phyloP scores from a whole-genome alignment of 2,888 invertebrate species.

The Hylaea fasciaria region DNA sequence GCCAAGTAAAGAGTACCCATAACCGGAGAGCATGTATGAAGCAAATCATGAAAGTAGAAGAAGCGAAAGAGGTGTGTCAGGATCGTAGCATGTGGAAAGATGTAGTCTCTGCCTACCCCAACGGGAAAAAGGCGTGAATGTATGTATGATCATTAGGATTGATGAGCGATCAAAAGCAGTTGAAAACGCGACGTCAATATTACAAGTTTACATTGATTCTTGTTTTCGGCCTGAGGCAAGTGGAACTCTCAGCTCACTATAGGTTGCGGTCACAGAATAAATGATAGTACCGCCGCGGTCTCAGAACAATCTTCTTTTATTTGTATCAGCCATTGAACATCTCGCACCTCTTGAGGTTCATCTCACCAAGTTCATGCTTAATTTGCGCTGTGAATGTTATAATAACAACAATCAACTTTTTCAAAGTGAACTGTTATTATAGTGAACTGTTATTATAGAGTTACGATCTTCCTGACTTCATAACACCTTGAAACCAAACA shows the following conservation, averaged over 20 bases:
- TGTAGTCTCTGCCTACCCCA: no score
- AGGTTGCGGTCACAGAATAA: conserved; percentile 69
- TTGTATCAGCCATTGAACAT: conserved; percentile 73
- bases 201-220: no score
- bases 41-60: no score
- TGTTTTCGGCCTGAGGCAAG: conserved; percentile 17
- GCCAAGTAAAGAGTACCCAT: no score
- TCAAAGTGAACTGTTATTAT: background rate
- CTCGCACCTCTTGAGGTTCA: conserved; percentile 61
- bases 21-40: no score
- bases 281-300: conserved; percentile 48
- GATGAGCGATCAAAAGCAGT: no score
- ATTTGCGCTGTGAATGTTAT: conserved; percentile 7
- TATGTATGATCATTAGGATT: no score
- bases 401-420: background rate
- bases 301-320: conserved; percentile 78
- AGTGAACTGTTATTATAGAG: background rate
- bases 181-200: no score
- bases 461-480: background rate
- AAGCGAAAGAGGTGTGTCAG: no score
- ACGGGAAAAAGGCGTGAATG: no score
- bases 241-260: conserved; percentile 62
- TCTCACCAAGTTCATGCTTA: conserved; percentile 29
- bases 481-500: no score
- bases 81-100: no score